Percentiles rank a stretch among this genome's conserved stretches.
phyloP scores from a whole-genome alignment of 2,797 vertebrate genomes.

The Carduelis carduelis region DNA sequence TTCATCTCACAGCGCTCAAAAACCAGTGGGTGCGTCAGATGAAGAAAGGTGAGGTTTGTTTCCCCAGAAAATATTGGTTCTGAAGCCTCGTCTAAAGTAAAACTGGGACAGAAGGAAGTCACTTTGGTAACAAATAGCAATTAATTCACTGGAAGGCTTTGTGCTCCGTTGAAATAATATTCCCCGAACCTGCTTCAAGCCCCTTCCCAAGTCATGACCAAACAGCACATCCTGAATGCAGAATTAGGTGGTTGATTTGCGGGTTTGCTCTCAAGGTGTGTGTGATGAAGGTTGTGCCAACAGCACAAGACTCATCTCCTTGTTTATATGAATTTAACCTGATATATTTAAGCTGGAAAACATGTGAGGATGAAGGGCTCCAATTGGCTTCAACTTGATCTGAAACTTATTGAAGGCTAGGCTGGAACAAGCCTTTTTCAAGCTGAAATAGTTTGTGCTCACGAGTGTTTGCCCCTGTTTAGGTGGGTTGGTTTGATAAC shows the following conservation, averaged over 20 bases:
- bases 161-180: background rate
- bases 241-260: background rate
- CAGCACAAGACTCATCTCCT: background rate
- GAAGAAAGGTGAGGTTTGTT: background rate
- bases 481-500: background rate
- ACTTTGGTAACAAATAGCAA: background rate
- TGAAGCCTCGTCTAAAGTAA: background rate
- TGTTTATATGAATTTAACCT: background rate
- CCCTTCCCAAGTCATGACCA: background rate
- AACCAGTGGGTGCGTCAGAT: background rate
- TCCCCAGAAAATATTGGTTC: background rate
- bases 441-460: background rate
- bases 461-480: fast-evolving
- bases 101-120: background rate
- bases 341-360: background rate
- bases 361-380: background rate
- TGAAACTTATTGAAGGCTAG: background rate
- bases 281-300: background rate
- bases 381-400: background rate
- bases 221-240: background rate
- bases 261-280: background rate
- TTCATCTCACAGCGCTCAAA: background rate
- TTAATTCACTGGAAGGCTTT: background rate
- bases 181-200: background rate
- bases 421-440: background rate